Conservation (phyloP, 2,797 vertebrate genomes). For the Sphenodon punctatus region DNA sequence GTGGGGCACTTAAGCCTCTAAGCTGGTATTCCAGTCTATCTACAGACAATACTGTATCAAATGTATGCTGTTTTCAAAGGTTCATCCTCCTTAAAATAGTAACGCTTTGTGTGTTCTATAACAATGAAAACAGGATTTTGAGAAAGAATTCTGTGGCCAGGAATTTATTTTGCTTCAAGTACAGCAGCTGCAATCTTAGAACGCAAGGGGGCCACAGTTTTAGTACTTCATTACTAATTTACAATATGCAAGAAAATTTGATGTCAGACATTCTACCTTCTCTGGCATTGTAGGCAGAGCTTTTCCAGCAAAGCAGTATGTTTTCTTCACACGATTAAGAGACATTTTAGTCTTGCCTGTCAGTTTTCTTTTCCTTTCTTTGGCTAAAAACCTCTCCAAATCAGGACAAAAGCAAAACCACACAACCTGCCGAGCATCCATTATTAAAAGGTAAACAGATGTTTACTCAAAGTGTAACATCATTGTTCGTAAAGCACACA, state of each 20-base stretch:
- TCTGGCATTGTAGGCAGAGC: accelerated
- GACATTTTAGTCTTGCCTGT: accelerated
- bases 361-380: not conserved
- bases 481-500: slow-evolving; percentile 34
- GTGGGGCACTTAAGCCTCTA: not conserved
- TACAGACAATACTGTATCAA: too few species aligned
- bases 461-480: slow-evolving; percentile 44
- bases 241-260: accelerated
- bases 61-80: too few species aligned
- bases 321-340: not conserved
- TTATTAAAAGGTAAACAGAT: slow-evolving; percentile 44
- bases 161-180: accelerated
- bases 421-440: slow-evolving; percentile 1
- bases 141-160: not conserved
- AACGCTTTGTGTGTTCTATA: too few species aligned
- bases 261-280: accelerated
- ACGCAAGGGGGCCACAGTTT: accelerated
- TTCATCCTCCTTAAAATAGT: too few species aligned
- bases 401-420: not conserved
- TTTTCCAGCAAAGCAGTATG: not conserved
- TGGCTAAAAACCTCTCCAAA: not conserved
- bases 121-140: too few species aligned
- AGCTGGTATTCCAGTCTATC: accelerated
- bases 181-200: not conserved
- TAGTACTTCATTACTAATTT: accelerated